Base-by-base conservation (phyloP, 1,140 invertebrate genomes). In the Trinorchestia longiramus region DNA sequence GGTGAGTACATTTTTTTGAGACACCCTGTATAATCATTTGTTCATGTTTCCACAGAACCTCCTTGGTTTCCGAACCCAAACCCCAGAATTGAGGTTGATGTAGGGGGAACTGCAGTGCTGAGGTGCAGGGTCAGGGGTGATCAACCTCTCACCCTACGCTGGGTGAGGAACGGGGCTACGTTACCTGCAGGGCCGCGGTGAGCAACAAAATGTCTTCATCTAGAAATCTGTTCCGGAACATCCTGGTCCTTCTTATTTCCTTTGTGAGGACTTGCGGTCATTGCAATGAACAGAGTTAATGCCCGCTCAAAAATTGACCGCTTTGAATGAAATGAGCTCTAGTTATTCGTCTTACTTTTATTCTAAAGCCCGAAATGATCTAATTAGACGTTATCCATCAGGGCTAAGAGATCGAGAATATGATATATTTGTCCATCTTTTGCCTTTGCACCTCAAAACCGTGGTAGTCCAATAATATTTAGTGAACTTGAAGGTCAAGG, bases 111-210 rank as follows among this genome's bases (percentile, higher is more conserved):
- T 0, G 96, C 96, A 0, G 95, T 95, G 28, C 95, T 96, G 8
- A 95, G 95, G 43, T 96, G 96, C 94, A 57, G 96, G 43, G 96
- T 96, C 4, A 62, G 96, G 28, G 98, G 98, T 92, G 98, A 99
- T 97, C 97, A 98, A 88, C 98, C 98, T 19, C 97, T 99, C 96
- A 98, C 98, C 43, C 98, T 99, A 96, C 97, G 97, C 17, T 99
- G 98, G 98, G 98, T 98, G 95, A 98, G 98, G 97, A 98, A 98
- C 97, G 98, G 98, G 95, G 97, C 98, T 4, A 97, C 98, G 47
- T 97, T 98, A 17, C 87, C 96, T 43, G 95, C 96, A 0, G 47
- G 87, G 0, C 96, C 96, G 19, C 96, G 96, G 96, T 96, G 43
- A 43, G 88, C 4, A 3, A 91, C 6, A 11, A 3, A 36, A 36